phyloP scores from a whole-genome alignment of 1,140 invertebrate genomes.

The Penaeus indicus region DNA sequence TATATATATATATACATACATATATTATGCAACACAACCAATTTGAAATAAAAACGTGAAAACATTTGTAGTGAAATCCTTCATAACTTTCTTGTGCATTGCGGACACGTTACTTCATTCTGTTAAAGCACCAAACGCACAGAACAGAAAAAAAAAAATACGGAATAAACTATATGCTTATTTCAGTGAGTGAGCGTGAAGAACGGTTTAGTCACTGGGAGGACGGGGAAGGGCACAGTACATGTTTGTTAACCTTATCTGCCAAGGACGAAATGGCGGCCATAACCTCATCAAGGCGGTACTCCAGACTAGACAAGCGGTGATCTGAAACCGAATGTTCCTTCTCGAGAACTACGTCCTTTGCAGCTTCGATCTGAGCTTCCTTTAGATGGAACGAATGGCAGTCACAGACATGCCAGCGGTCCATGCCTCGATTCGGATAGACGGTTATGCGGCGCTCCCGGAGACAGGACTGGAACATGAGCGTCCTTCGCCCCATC shows the following conservation, averaged over 20 bases:
- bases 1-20: slow-evolving; percentile 21
- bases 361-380: slow-evolving; percentile 60
- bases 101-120: neutral
- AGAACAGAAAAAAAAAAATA: neutral
- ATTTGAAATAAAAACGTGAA: neutral
- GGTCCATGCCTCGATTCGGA: slow-evolving; percentile 48
- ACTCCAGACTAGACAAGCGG: slow-evolving; percentile 42
- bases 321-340: slow-evolving; percentile 34
- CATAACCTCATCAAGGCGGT: slow-evolving; percentile 54
- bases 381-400: slow-evolving; percentile 60
- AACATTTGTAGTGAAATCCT: neutral
- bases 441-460: slow-evolving; percentile 40
- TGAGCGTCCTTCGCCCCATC: slow-evolving; percentile 54
- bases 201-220: slow-evolving; percentile 35
- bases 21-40: neutral
- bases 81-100: neutral
- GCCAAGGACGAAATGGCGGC: slow-evolving; percentile 37
- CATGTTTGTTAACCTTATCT: slow-evolving; percentile 57
- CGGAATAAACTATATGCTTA: slow-evolving; percentile 2
- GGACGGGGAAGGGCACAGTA: slow-evolving; percentile 56
- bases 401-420: slow-evolving; percentile 59
- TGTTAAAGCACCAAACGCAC: neutral
- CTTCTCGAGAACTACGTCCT: slow-evolving; percentile 55
- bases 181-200: slow-evolving; percentile 29
- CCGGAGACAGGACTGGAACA: slow-evolving; percentile 57